Evolutionary conservation across 2,888 invertebrate species (phyloP).

Genomic region (Ceraclea dissimilis): DNA sequence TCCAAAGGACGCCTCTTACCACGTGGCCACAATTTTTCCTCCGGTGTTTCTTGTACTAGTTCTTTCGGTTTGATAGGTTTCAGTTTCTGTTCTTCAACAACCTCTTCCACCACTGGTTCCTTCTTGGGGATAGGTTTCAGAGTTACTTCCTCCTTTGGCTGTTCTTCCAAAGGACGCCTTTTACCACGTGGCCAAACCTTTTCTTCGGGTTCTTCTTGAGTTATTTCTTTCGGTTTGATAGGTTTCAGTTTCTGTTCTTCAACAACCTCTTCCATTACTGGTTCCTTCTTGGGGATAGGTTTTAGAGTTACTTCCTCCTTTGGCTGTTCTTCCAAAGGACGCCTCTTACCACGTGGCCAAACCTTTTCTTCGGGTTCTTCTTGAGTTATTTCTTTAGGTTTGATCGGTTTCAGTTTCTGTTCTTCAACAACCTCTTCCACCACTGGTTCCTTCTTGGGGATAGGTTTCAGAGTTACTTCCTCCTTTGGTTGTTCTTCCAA

Average conservation of each 20-base stretch:
- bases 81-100: constrained; percentile 34
- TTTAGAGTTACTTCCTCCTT: constrained; percentile 34
- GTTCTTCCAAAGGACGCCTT: constrained; percentile 34
- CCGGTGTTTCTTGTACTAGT: constrained; percentile 24
- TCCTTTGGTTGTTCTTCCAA: constrained; percentile 35
- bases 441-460: constrained; percentile 31
- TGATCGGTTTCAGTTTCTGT: constrained; percentile 36
- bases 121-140: constrained; percentile 36
- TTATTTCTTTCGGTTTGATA: constrained; percentile 11
- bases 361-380: constrained; percentile 31
- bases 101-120: constrained; percentile 24
- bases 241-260: constrained; percentile 35
- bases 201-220: constrained; percentile 27
- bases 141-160: constrained; percentile 28
- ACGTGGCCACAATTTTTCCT: constrained; percentile 30
- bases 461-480: constrained; percentile 31
- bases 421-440: constrained; percentile 31
- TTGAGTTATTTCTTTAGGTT: constrained; percentile 31
- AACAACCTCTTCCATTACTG: constrained; percentile 27
- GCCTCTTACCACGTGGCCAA: constrained; percentile 33
- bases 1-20: constrained; percentile 30
- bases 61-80: constrained; percentile 24
- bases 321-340: constrained; percentile 33
- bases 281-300: constrained; percentile 26
- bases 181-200: constrained; percentile 31